A percentile compares a stretch with the other conserved stretches of the same genome.
Conservation (phyloP, 2,113 vertebrate species). For the Climacteris rufus region DNA sequence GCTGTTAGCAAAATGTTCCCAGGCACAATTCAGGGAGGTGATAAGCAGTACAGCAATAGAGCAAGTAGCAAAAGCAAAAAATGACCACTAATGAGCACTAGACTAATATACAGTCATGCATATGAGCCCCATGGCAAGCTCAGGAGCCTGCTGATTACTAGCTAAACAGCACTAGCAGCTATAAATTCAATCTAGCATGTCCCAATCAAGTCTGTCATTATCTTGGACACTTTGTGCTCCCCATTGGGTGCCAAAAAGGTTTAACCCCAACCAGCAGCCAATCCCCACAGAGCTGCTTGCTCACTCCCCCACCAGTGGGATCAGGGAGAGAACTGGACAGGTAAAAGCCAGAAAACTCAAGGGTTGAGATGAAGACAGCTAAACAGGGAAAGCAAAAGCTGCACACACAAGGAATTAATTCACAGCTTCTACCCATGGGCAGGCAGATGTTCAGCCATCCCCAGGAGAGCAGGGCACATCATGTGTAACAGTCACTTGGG, state of each 20-base stretch:
- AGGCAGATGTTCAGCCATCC: not conserved
- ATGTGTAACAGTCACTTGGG: not conserved
- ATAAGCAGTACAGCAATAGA: not conserved
- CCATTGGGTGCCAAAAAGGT: not conserved
- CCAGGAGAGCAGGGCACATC: not conserved
- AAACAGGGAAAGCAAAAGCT: not conserved
- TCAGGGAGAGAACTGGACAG: not conserved
- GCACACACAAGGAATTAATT: not conserved
- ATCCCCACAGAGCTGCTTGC: rapidly evolving
- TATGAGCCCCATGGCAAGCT: not conserved
- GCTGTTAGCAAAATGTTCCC: not conserved
- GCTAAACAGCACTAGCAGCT: not conserved
- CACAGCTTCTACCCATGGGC: not conserved
- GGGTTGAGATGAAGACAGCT: not conserved
- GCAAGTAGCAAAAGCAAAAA: not conserved
- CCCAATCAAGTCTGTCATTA: not conserved
- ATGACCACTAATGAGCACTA: not conserved
- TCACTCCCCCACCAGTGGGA: not conserved
- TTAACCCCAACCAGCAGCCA: not conserved
- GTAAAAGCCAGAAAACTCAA: not conserved
- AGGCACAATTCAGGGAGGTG: not conserved
- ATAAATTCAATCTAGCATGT: not conserved
- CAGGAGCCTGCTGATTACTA: not conserved
- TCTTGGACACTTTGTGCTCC: not conserved
- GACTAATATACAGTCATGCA: not conserved